Base-by-base conservation (phyloP, 2,797 vertebrate genomes). In the Dipus sagitta region DNA sequence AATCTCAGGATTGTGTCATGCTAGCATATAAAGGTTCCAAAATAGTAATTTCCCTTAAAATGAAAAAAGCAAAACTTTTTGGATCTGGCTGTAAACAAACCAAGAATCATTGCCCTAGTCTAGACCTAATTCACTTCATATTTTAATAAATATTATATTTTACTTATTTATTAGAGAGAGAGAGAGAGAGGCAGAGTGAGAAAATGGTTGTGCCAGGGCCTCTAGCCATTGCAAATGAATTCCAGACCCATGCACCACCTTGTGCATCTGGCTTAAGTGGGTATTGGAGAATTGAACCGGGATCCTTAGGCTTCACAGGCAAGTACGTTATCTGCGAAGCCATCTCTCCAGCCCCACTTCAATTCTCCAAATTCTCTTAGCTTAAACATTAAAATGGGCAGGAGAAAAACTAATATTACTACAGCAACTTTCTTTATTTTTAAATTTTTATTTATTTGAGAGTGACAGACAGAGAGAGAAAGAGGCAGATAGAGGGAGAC, bases 21-120 rank as follows among this genome's bases (percentile, higher is more conserved):
- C 32, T 77, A 64, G 2, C 2, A 95, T 67, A 18, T 76, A 64
- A 95, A 81, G 77, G 6, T 94, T 96, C 93, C 84, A 96, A 88
- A 82, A 75, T 0, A 97, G 38, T 76, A 96, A 97, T 97, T 97
- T 96, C 52, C 65, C 82, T 82, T 72, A 94, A 95, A 96, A 88
- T 90, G 24, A 47, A 92, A 82, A 96, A 96, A 52, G 11, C 58
- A 93, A 71, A 93, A 52, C 32, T 77, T 79, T 96, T 90, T 77
- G 68, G 8, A 81, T 81, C 86, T 78, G 42, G 24, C 30, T 52
- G 0, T 70, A 83, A 87, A 93, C 26, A 86, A 30, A 28, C 15
- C 2, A 74, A 76, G n/a, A 38, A 38, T 38, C 38, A 38, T 38
- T 38, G 38, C 38, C 38, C 38, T 6, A 38, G 34, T 82, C 32